Evolutionary conservation across 2,113 vertebrate genomes (phyloP), one percentile per base, ranked within the genome.

Genomic region (Lophotis ruficrista): DNA sequence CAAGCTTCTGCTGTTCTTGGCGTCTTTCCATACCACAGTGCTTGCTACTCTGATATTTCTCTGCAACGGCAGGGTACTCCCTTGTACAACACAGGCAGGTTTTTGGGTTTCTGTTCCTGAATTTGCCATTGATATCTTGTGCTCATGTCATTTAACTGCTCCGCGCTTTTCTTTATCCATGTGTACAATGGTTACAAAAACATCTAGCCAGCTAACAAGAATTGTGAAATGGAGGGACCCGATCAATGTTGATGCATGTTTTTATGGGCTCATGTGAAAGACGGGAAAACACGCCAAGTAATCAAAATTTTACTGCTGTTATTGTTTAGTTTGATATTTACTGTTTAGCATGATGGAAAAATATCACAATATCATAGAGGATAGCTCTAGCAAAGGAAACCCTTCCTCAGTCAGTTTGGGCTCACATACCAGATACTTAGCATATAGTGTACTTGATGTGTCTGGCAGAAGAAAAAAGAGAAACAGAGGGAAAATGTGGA

Each of bases 351-450:
- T 27, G 17, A 18, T 54, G 30, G 35, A 68, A 91, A 84, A 87
- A 56, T 53, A 93, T 54, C 35, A 12, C 2, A 11, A 31, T 57
- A 47, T 30, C 53, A 76, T 3, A 66, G 57, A 77, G 41, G 28
- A 76, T 41, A 66, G 24, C 12, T 84, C 69, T 83, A 87, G 81
- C 58, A 72, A 85, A 91, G 66, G n/a, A 89, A 95, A 94, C 5
- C 37, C 45, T 83, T 88, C 50, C 37, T 91, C 0, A 0, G 41
- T 92, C 73, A 65, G n/a, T 92, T 76, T 82, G 54, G 57, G 54
- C 77, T 96, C 81, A 76, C 69, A 71, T 92, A 91, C 70, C 72
- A 94, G 53, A 91, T 91, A 92, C 64, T 97, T 94, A 96, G 85
- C 47, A 56, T 96, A 84, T 72, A 87, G 90, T 31, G 7, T 48